Evolutionary conservation across 2,797 vertebrate species (phyloP).

Genomic region (Tangara arthus): DNA sequence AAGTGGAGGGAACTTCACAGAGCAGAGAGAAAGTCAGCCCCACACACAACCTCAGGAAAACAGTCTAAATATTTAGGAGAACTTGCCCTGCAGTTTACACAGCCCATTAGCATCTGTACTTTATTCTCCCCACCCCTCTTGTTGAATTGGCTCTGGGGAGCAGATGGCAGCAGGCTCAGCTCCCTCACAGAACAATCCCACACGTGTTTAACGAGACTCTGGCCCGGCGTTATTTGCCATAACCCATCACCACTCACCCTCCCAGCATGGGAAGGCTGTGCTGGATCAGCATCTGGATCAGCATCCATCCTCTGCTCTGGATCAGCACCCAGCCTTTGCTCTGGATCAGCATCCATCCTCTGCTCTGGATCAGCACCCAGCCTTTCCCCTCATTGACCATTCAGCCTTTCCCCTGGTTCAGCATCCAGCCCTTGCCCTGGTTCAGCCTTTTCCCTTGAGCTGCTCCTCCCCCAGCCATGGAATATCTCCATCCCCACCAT

Average conservation of each 20-base stretch:
- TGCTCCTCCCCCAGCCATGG: accelerated
- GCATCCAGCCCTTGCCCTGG: accelerated
- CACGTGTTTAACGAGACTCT: conserved; percentile 31
- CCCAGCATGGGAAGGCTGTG: accelerated
- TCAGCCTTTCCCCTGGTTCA: too few relatives aligned
- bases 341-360: neutral
- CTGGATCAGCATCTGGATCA: neutral
- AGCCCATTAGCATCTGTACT: neutral
- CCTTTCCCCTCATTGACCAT: too few relatives aligned
- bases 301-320: too few relatives aligned
- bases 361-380: neutral
- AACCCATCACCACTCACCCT: neutral
- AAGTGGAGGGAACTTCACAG: neutral
- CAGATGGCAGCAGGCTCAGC: conserved; percentile 49
- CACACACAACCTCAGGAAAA: neutral
- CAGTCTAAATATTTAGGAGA: neutral
- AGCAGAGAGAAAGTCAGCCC: neutral
- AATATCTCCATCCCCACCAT: neutral
- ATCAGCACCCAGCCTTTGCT: neutral
- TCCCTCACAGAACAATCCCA: conserved; percentile 5
- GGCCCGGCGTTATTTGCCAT: neutral
- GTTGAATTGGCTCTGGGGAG: conserved; percentile 31
- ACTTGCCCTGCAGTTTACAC: neutral
- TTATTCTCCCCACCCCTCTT: neutral
- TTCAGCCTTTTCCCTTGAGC: neutral